Conservation (phyloP, 2,888 invertebrate species). For the Sphaerophoria taeniata region DNA sequence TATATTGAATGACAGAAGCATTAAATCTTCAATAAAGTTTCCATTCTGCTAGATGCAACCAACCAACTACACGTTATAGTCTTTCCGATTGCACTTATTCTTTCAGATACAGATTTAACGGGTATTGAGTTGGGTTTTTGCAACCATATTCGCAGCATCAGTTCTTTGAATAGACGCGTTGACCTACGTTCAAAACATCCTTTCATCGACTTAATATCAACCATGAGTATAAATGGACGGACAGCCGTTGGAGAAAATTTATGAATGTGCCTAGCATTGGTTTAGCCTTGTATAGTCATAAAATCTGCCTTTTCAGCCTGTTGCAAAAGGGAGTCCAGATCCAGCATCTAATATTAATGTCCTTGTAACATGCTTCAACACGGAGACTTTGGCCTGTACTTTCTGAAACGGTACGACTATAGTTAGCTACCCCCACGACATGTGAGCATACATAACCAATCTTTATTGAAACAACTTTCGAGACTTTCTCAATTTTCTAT, state of each 20-base stretch:
- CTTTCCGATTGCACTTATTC: conserved; percentile 61
- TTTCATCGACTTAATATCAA: conserved; percentile 55
- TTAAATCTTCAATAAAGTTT: conserved; percentile 69
- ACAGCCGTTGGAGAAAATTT: conserved; percentile 58
- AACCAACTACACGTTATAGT: no score
- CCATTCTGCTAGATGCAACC: conserved; percentile 38
- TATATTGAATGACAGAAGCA: conserved; percentile 64
- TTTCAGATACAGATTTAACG: conserved; percentile 7
- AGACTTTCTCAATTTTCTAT: conserved; percentile 64
- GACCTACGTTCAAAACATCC: conserved; percentile 68
- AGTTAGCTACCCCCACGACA: conserved; percentile 17
- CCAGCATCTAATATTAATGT: conserved; percentile 37
- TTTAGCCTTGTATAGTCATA: no score
- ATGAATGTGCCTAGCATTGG: conserved; percentile 68
- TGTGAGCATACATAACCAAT: conserved; percentile 41
- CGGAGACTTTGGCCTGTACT: conserved; percentile 28
- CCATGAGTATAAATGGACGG: conserved; percentile 14
- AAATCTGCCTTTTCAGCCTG: conserved; percentile 58
- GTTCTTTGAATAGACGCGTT: conserved; percentile 68
- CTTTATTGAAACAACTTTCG: conserved; percentile 68
- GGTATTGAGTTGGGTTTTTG: neutral
- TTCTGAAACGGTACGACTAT: neutral
- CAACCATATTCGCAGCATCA: conserved; percentile 53
- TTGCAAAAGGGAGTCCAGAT: conserved; percentile 48
- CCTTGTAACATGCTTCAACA: conserved; percentile 61